These are phyloP conservation scores for Polydrusus cervinus DNA, from an alignment of 2,888 invertebrate genomes.

Conservation along the genomic window DNA sequence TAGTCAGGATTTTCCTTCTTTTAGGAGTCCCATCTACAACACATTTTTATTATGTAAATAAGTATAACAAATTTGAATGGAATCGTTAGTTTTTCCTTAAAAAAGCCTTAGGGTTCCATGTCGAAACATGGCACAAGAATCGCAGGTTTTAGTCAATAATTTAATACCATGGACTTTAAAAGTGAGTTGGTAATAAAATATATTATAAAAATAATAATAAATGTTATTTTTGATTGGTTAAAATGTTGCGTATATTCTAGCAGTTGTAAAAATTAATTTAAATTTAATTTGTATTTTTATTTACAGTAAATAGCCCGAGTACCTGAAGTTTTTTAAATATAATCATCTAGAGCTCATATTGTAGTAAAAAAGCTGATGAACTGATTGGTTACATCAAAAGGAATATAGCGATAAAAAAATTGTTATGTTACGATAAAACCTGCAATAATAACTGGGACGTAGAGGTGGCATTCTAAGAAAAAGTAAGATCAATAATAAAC, in stretches of 20 bases:
- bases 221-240: not conserved
- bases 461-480: too few species aligned
- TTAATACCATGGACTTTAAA: slow-evolving; percentile 48
- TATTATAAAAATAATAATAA: not conserved
- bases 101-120: not conserved
- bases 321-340: too few species aligned
- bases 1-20: too few species aligned
- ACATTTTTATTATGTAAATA: not conserved
- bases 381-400: too few species aligned
- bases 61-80: not conserved
- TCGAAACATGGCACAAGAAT: slow-evolving; percentile 42
- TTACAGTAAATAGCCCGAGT: not conserved
- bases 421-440: too few species aligned
- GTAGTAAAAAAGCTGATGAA: too few species aligned
- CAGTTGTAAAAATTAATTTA: not conserved
- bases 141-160: slow-evolving; percentile 36
- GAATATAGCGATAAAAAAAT: too few species aligned
- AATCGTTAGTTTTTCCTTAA: not conserved
- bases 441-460: too few species aligned
- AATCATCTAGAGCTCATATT: too few species aligned
- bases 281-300: not conserved
- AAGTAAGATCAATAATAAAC: too few species aligned
- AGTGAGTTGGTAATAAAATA: slow-evolving; percentile 40
- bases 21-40: too few species aligned
- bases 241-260: not conserved